Base-by-base conservation (phyloP, 2,797 vertebrate genomes). In the Coranthus polyacanthus region DNA sequence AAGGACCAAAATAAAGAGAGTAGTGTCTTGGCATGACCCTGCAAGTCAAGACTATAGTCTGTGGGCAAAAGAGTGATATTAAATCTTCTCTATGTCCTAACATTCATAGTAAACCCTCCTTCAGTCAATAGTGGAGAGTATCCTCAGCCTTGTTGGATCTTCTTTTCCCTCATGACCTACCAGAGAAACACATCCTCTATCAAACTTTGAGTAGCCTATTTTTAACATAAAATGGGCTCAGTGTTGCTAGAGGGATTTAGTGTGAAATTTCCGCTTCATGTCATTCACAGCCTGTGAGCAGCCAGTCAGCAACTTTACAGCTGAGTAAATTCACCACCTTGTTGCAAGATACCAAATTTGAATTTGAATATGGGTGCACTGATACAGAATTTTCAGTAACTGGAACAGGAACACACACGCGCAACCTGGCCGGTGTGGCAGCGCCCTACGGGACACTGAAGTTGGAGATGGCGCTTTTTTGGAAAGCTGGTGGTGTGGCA, bases 231-330 rank as follows among this genome's bases (percentile, higher is more conserved):
- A 83, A 57, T 55, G 24, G 17, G 29, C 45, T 72, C 62, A 34
- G 65, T 22, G 6, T 56, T 74, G 57, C 65, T 38, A 6, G 50
- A 10, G 58, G 72, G 72, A 85, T 72, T 78, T 69, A 66, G 56
- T 61, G 46, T 36, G 46, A 77, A 57, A 49, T 69, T 47, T 71
- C 22, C 55, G 43, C 55, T 72, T 62, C 52, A 53, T 75, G 80
- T 78, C 52, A 64, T 77, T 69, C 76, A 36, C 72, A 62, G 72
- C 1, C 1, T 47, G 50, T 13, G 41, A 63, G 71, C 66, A 81
- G 57, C 76, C 57, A 74, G 75, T 76, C 84, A 78, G 76, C 80
- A 68, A 41, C 50, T 77, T 79, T 66, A 41, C 73, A 80, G 61
- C 12, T 44, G 59, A 66, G 65, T 68, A 55, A 67, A 60, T 68